A percentile compares a stretch with the other conserved stretches of the same genome.
phyloP scores from a whole-genome alignment of 1,140 invertebrate species.

The Drosophila melanica region DNA sequence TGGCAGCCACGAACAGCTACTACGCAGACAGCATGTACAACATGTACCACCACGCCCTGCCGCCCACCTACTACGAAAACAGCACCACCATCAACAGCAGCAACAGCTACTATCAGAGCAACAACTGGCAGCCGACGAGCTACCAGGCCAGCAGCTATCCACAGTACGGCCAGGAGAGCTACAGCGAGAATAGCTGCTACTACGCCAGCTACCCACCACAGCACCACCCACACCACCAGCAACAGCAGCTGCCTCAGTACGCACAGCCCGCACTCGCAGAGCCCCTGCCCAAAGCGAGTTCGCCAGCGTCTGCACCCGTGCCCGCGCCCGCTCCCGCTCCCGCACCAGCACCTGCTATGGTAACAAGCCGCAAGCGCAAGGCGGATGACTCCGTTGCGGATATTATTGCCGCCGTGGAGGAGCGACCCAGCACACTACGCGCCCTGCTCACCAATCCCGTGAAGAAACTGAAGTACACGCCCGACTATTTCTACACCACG shows the following conservation, averaged over 20 bases:
- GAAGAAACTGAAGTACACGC: conserved; percentile 83
- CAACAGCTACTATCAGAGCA: conserved; percentile 51
- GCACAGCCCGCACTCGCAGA: background rate
- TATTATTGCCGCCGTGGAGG: conserved; percentile 66
- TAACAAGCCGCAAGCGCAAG: conserved; percentile 62
- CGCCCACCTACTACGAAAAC: conserved; percentile 63
- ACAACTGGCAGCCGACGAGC: conserved; percentile 25
- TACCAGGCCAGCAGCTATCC: conserved; percentile 60
- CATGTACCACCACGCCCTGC: conserved; percentile 62
- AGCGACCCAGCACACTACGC: conserved; percentile 83
- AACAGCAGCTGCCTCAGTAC: conserved; percentile 5
- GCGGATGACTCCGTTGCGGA: conserved; percentile 62
- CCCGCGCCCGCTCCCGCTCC: no score
- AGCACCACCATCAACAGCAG: conserved; percentile 19
- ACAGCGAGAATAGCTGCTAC: conserved; percentile 57
- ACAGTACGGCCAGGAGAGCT: conserved; percentile 54
- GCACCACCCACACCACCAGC: conserved; percentile 3
- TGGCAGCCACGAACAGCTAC: conserved; percentile 74
- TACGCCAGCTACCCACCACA: conserved; percentile 35
- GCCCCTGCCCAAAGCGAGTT: conserved; percentile 5
- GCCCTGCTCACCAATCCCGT: conserved; percentile 85
- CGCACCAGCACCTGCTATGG: background rate
- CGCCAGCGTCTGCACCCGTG: conserved; percentile 11
- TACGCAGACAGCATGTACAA: conserved; percentile 75
- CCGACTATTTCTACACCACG: conserved; percentile 78